Percentiles rank a stretch among this genome's conserved stretches.
These are phyloP conservation scores for Andricus quercusramuli DNA, from an alignment of 2,888 invertebrate species.

Conservation along the genomic window DNA sequence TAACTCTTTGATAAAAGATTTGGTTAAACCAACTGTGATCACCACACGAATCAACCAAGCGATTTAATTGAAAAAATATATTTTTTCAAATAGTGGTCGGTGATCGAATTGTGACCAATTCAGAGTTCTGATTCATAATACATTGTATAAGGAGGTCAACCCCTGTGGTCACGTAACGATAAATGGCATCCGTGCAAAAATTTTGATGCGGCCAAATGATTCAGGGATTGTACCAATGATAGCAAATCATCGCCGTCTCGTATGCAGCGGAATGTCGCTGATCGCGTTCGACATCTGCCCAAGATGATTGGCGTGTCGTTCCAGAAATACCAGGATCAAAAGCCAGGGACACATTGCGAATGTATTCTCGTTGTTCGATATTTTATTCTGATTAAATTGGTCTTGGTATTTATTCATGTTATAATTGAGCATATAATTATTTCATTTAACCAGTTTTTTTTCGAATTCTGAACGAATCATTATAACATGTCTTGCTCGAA, in stretches of 20 bases:
- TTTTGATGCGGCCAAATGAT: constrained; percentile 44
- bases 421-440: constrained; percentile 4
- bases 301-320: constrained; percentile 64
- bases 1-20: too few species aligned
- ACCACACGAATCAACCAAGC: too few species aligned
- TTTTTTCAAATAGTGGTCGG: not conserved
- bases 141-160: constrained; percentile 24
- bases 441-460: not conserved
- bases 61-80: too few species aligned
- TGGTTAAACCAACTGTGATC: too few species aligned
- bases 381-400: constrained; percentile 12
- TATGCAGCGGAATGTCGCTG: constrained; percentile 59
- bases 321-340: constrained; percentile 57
- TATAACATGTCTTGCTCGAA: not conserved
- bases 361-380: constrained; percentile 33
- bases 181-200: constrained; percentile 28
- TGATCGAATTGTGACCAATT: not conserved
- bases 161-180: not conserved
- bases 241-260: constrained; percentile 59
- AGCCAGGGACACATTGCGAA: constrained; percentile 29
- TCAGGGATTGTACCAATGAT: constrained; percentile 42
- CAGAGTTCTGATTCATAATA: constrained; percentile 4
- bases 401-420: constrained; percentile 9
- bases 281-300: constrained; percentile 60
- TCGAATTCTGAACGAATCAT: not conserved